Conservation (phyloP, 2,797 vertebrate species). For the Acanthopagrus latus region DNA sequence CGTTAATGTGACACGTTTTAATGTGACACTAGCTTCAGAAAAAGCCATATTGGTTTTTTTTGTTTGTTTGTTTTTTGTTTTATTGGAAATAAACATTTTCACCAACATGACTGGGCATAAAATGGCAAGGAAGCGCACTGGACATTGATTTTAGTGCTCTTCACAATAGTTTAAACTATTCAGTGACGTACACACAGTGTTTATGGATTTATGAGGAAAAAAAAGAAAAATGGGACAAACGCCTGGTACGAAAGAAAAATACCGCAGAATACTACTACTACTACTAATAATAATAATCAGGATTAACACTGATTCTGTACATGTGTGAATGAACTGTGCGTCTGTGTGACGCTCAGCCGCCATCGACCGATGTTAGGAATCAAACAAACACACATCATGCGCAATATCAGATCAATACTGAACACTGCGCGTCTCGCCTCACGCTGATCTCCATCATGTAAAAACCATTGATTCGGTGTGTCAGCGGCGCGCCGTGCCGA, state of each 20-base stretch:
- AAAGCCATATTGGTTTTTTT: neutral
- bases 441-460: conserved; percentile 6
- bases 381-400: neutral
- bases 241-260: neutral
- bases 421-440: neutral
- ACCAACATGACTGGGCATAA: neutral
- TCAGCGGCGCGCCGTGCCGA: conserved; percentile 1
- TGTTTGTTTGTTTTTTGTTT: too few relatives aligned
- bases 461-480: neutral
- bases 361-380: conserved; percentile 23
- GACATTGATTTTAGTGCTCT: neutral
- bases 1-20: neutral
- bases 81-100: neutral
- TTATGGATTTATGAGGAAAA: too few relatives aligned
- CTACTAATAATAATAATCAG: neutral
- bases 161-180: neutral
- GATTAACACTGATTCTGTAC: neutral
- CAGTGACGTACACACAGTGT: neutral
- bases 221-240: neutral
- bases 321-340: neutral
- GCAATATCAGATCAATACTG: conserved; percentile 33
- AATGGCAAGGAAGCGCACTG: neutral
- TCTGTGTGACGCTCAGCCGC: conserved; percentile 6
- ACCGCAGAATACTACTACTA: neutral
- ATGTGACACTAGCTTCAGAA: neutral